These are phyloP conservation scores for Ecdyonurus torrentis DNA, from an alignment of 2,888 invertebrate genomes.

Conservation along the genomic window DNA sequence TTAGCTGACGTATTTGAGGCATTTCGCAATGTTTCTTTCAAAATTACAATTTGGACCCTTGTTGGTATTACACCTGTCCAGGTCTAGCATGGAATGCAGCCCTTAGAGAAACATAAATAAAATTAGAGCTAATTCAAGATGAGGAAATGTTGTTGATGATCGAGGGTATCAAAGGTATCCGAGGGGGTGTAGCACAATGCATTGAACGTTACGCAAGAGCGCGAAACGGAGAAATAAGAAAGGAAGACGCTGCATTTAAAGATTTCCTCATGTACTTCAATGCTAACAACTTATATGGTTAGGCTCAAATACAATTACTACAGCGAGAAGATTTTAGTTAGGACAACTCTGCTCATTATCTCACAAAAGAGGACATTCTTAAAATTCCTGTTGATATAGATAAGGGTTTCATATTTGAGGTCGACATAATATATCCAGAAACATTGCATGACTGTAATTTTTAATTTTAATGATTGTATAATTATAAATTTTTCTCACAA, in stretches of 20 bases:
- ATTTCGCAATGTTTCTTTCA: constrained; percentile 18
- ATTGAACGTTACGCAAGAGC: constrained; percentile 7
- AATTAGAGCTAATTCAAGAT: constrained; percentile 16
- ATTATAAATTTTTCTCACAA: no score
- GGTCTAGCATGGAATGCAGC: constrained; percentile 19
- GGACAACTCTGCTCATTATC: neutral
- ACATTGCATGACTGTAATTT: constrained; percentile 15
- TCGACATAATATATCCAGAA: constrained; percentile 15
- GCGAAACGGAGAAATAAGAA: no score
- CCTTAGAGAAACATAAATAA: constrained; percentile 16
- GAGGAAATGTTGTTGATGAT: constrained; percentile 10
- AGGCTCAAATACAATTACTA: neutral
- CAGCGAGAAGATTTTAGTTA: constrained; percentile 1
- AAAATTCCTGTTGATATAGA: neutral
- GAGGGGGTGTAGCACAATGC: constrained; percentile 9
- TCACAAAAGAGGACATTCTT: neutral
- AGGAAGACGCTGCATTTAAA: no score
- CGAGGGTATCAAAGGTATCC: constrained; percentile 11
- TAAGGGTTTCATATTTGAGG: constrained; percentile 14
- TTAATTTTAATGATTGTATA: no score
- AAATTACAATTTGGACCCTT: constrained; percentile 20
- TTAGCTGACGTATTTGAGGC: constrained; percentile 23
- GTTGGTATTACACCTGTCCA: constrained; percentile 18
- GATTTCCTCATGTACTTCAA: constrained; percentile 15
- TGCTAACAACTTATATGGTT: constrained; percentile 13